Percentiles rank a stretch among this genome's conserved stretches.
These are phyloP conservation scores for Drosophila kurseongensis DNA, from an alignment of 1,140 invertebrate species.

Conservation along the genomic window DNA sequence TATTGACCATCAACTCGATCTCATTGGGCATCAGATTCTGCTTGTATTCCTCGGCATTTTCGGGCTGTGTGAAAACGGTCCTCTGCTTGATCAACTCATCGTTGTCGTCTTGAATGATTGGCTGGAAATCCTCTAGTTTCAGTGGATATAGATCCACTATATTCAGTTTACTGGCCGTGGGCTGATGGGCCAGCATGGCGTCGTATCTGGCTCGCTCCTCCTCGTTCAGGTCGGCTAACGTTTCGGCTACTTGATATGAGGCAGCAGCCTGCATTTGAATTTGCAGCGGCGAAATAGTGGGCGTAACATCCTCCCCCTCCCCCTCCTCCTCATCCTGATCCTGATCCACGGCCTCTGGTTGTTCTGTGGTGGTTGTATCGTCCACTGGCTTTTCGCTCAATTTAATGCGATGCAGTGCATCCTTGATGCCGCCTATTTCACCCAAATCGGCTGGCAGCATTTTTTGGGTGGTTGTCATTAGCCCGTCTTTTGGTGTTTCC, in stretches of 20 bases:
- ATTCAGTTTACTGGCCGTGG: slow-evolving; percentile 68
- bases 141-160: slow-evolving; percentile 80
- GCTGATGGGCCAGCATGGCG: slow-evolving; percentile 62
- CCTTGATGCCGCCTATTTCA: slow-evolving; percentile 50
- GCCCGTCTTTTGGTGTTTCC: slow-evolving; percentile 16
- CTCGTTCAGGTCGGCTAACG: slow-evolving; percentile 68
- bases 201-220: slow-evolving; percentile 63
- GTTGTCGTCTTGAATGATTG: slow-evolving; percentile 64
- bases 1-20: slow-evolving; percentile 50
- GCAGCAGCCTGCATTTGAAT: slow-evolving; percentile 75
- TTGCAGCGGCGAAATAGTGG: slow-evolving; percentile 38
- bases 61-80: slow-evolving; percentile 58
- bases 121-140: slow-evolving; percentile 76
- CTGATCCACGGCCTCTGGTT: slow-evolving; percentile 16
- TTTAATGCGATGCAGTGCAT: slow-evolving; percentile 65
- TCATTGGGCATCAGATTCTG: slow-evolving; percentile 82
- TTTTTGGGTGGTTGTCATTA: slow-evolving; percentile 56
- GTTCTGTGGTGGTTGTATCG: slow-evolving; percentile 7
- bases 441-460: slow-evolving; percentile 23
- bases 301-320: neutral
- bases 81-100: slow-evolving; percentile 56
- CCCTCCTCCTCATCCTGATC: slow-evolving; percentile 4
- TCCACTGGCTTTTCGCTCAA: slow-evolving; percentile 35
- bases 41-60: slow-evolving; percentile 60
- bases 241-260: slow-evolving; percentile 73